Evolutionary conservation across 2,888 invertebrate genomes (phyloP).

Genomic region (Stegana nigrithorax): DNA sequence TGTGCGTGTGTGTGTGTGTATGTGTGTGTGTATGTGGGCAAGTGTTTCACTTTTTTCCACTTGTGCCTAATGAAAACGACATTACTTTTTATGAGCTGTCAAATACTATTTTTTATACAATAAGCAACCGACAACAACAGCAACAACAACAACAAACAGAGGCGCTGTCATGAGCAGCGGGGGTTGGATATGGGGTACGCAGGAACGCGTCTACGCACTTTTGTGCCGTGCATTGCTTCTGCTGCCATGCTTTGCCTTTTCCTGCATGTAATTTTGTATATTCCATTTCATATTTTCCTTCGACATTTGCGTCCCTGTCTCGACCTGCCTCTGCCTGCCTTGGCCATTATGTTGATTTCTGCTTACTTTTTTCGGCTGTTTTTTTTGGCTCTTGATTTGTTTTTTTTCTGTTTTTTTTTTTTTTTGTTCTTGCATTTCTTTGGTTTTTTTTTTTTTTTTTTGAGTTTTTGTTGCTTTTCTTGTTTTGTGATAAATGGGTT

Average conservation of each 20-base stretch:
- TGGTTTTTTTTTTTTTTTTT: background rate
- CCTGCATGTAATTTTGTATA: background rate
- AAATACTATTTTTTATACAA: conserved; percentile 62
- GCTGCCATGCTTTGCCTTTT: background rate
- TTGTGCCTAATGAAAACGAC: conserved; percentile 50
- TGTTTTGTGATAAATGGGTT: conserved; percentile 56
- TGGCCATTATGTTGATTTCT: too few relatives aligned
- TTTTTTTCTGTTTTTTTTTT: background rate
- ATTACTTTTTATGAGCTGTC: conserved; percentile 63
- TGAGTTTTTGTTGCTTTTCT: background rate
- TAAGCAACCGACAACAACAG: too few relatives aligned
- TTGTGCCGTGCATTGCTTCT: background rate
- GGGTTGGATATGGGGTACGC: too few relatives aligned
- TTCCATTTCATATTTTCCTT: background rate
- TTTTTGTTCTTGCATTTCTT: background rate
- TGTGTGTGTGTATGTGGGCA: background rate
- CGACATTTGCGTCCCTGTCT: too few relatives aligned
- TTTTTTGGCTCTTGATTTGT: background rate
- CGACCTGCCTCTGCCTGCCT: too few relatives aligned
- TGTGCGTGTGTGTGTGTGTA: background rate
- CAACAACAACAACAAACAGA: too few relatives aligned
- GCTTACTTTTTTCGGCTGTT: background rate
- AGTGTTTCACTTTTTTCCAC: background rate
- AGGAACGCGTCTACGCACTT: background rate
- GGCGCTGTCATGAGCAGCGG: too few relatives aligned